Base-by-base conservation (phyloP, 2,797 vertebrate genomes). In the Erpetoichthys calabaricus region DNA sequence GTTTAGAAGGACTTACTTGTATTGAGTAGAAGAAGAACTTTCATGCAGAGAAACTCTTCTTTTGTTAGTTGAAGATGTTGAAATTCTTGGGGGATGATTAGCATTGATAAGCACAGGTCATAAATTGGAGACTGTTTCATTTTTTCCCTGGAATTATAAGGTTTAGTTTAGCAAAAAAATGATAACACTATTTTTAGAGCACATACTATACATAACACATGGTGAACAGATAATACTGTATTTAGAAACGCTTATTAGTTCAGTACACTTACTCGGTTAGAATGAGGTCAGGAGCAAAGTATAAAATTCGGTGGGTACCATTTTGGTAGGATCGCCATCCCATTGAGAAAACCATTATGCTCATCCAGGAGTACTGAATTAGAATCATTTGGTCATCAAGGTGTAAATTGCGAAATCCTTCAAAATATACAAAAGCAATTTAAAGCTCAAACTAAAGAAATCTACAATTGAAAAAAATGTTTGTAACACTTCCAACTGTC, bases 361-460 rank as follows among this genome's bases (percentile, higher is more conserved):
- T 94, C 95, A 98, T 98, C 96, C 95, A 98, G 1, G 94, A 98
- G 73, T 94, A 98, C 67, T 98, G 96, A 65, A 99, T 97, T n/a
- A 99, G 89, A 2, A 87, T 96, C 87, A 99, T 98, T 83, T 99
- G 96, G 68, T 99, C 96, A 6, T 81, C 90, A 3, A 99, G 97
- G 71, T 98, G 94, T 60, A 99, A 87, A 69, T 84, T 91, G 62
- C 91, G 88, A 79, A 99, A 99, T 60, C 96, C 96, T 99, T 58
- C 67, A 70, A 74, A 56, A 1, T 70, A 67, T 66, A 64, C 1
- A 44, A 56, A 59, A 66, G 58, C n/a, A 59, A 1, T 55, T 61
- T 1, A 25, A 45, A 43, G 7, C n/a, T 2, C 42, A 25, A 25
- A 25, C 25, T 25, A 25, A 25, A 25, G 25, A 25, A 25, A 25